Percentiles rank a stretch among this genome's conserved stretches.
phyloP scores from a whole-genome alignment of 2,888 invertebrate genomes.

The Sphaerophoria rueppellii region DNA sequence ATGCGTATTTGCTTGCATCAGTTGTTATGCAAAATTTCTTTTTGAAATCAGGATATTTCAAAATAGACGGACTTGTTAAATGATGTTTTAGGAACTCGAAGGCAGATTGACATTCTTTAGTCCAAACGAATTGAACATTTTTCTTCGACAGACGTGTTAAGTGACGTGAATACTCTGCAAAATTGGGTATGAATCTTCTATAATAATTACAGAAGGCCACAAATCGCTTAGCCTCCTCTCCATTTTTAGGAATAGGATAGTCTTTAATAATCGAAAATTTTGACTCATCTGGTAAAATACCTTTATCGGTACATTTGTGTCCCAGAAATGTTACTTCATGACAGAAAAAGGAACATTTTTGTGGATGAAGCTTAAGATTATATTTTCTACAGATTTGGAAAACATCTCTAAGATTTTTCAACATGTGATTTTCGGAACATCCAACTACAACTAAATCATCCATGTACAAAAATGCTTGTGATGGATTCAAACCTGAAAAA shows the following conservation, averaged over 20 bases:
- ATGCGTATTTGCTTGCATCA: slow-evolving; percentile 63
- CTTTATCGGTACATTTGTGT: slow-evolving; percentile 36
- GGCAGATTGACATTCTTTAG: slow-evolving; percentile 40
- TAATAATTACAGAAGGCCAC: slow-evolving; percentile 41
- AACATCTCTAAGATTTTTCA: slow-evolving; percentile 26
- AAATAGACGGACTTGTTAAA: slow-evolving; percentile 13
- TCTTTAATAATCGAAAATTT: slow-evolving; percentile 22
- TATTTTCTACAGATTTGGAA: slow-evolving; percentile 13
- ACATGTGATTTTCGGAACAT: slow-evolving; percentile 52
- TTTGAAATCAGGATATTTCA: slow-evolving; percentile 38
- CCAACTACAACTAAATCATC: slow-evolving; percentile 74
- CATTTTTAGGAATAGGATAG: slow-evolving; percentile 35
- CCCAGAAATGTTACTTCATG: slow-evolving; percentile 55
- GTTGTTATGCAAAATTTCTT: slow-evolving; percentile 39
- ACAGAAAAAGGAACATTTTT: slow-evolving; percentile 56
- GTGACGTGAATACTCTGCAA: slow-evolving; percentile 13
- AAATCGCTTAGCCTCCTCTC: slow-evolving; percentile 28
- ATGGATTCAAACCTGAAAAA: slow-evolving; percentile 67
- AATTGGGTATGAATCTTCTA: slow-evolving; percentile 45
- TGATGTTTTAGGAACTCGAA: slow-evolving; percentile 24
- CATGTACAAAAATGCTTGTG: slow-evolving; percentile 73
- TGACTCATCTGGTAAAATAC: neutral
- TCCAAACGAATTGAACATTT: slow-evolving; percentile 41
- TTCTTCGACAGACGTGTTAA: slow-evolving; percentile 30
- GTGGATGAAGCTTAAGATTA: slow-evolving; percentile 58